Evolutionary conservation across 2,113 vertebrate species (phyloP).

Genomic region (Sinocyclocheilus grahami): DNA sequence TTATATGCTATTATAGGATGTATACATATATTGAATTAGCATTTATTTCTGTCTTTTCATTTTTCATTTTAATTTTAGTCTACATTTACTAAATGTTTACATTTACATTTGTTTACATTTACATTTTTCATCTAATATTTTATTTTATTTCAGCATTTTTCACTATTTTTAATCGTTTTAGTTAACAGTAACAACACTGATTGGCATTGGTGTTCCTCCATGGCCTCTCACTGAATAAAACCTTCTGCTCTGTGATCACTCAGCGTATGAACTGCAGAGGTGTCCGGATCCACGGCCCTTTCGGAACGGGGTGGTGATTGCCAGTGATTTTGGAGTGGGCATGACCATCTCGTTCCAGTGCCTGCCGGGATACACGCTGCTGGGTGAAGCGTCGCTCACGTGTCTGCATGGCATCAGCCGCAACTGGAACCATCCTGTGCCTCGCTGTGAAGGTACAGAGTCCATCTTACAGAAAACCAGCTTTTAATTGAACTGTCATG

Average conservation of each 20-base stretch:
- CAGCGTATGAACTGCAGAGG: slow-evolving; percentile 94
- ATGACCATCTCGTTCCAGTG: slow-evolving; percentile 96
- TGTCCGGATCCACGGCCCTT: slow-evolving; percentile 95
- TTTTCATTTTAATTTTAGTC: too few species aligned
- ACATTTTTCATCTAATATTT: too few species aligned
- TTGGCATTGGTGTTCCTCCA: not conserved
- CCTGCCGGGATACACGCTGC: slow-evolving; percentile 88
- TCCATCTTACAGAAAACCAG: not conserved
- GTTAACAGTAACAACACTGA: not conserved
- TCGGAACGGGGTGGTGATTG: slow-evolving; percentile 91
- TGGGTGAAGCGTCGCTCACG: slow-evolving; percentile 91
- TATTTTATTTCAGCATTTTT: too few species aligned
- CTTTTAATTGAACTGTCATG: not conserved
- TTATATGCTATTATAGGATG: too few species aligned
- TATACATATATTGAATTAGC: too few species aligned
- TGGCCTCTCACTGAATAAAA: not conserved
- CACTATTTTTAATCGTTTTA: too few species aligned
- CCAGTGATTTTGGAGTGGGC: slow-evolving; percentile 91
- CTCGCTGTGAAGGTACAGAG: slow-evolving; percentile 91
- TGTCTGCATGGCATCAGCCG: slow-evolving; percentile 95
- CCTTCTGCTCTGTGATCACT: not conserved
- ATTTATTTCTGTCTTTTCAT: too few species aligned
- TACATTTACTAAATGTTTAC: too few species aligned
- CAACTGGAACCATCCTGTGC: slow-evolving; percentile 95
- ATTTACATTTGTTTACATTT: too few species aligned